Evolutionary conservation across 2,113 vertebrate genomes (phyloP).

Genomic region (Cebus imitator): DNA sequence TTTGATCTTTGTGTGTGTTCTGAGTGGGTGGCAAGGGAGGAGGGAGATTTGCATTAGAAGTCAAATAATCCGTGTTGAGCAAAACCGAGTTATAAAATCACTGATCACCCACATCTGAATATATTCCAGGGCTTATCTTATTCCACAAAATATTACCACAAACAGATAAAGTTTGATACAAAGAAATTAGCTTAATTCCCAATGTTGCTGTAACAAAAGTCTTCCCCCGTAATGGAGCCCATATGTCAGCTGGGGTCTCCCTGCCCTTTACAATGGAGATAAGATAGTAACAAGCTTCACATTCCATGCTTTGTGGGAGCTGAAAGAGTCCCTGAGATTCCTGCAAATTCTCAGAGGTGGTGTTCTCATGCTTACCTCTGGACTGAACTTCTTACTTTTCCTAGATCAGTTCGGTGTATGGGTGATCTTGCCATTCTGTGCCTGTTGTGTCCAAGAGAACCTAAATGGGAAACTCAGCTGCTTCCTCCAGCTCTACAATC

Average conservation of each 20-base stretch:
- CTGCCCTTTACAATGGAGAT: not conserved
- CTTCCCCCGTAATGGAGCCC: not conserved
- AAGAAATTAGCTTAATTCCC: conserved; percentile 29
- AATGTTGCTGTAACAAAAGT: conserved; percentile 13
- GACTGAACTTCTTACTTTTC: not conserved
- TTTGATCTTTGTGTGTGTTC: not conserved
- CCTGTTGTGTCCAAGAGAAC: not conserved
- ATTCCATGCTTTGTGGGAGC: not conserved
- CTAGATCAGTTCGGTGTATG: not conserved
- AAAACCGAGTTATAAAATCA: conserved; percentile 38
- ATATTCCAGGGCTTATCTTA: conserved; percentile 1
- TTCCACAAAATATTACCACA: conserved; percentile 26
- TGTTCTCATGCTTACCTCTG: not conserved
- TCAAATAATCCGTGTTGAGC: not conserved
- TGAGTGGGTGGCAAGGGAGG: not conserved
- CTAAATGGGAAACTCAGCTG: not conserved
- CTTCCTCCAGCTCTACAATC: not conserved
- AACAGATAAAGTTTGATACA: not conserved
- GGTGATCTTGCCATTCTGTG: not conserved
- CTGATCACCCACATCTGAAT: not conserved
- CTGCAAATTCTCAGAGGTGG: not conserved
- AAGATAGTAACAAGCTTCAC: not conserved
- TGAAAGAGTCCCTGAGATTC: not conserved
- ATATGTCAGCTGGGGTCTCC: not conserved
- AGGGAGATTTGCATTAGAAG: not conserved